Conservation (phyloP, 2,888 invertebrate genomes). For the Trimorus sp. region DNA sequence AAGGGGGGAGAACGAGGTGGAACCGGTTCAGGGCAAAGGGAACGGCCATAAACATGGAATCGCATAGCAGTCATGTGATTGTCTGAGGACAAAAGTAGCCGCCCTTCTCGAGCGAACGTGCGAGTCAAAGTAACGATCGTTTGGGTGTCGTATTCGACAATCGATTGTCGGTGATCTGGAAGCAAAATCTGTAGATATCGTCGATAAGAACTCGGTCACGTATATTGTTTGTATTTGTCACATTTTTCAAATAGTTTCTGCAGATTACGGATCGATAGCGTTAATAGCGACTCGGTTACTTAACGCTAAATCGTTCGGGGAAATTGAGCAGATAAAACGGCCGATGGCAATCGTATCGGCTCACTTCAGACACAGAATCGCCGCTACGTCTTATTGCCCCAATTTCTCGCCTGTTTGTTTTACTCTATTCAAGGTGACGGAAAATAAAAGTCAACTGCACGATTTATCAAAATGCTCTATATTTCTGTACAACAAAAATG, state of each 20-base stretch:
- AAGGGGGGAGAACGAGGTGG: not conserved
- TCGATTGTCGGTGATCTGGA: conserved; percentile 21
- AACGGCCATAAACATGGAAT: conserved; percentile 40
- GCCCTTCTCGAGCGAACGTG: not conserved
- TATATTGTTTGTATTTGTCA: conserved; percentile 37
- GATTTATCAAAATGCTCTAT: no score
- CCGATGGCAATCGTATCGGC: not conserved
- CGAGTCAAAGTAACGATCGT: conserved; percentile 14
- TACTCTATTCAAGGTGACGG: no score
- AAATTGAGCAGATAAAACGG: conserved; percentile 2
- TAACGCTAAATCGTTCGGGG: not conserved
- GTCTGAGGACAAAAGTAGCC: conserved; percentile 3
- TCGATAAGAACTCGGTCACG: conserved; percentile 13
- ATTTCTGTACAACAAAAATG: no score
- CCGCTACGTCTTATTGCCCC: no score
- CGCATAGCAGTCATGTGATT: conserved; percentile 22
- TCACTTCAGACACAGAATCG: not conserved
- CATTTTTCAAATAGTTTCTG: conserved; percentile 54
- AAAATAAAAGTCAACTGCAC: no score
- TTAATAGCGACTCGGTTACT: conserved; percentile 37
- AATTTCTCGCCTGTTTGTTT: no score
- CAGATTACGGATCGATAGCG: conserved; percentile 5
- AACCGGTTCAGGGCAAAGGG: no score
- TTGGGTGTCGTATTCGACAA: not conserved
- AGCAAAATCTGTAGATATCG: conserved; percentile 4